These are phyloP conservation scores for Holacanthella duospinosa DNA, from an alignment of 2,888 invertebrate genomes.

Conservation along the genomic window DNA sequence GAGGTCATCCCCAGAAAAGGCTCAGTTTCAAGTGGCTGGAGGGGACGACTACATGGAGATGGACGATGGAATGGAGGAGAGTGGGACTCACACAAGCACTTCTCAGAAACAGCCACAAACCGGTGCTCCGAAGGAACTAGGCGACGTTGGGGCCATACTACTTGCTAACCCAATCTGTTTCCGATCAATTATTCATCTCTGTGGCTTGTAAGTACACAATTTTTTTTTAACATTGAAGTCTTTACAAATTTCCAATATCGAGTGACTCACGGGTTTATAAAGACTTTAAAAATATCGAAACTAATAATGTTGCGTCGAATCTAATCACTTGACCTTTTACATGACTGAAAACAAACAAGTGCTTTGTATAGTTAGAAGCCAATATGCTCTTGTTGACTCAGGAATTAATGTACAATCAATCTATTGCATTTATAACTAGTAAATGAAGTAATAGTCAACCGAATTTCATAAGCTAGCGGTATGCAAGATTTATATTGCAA, in stretches of 20 bases:
- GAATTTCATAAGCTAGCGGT: no score
- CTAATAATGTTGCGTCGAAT: no score
- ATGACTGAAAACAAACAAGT: no score
- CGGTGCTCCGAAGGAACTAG: constrained; percentile 19
- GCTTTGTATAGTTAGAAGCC: no score
- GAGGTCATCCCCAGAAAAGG: no score
- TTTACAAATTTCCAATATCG: not conserved
- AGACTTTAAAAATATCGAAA: no score
- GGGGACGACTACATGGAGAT: constrained; percentile 18
- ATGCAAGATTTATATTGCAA: no score
- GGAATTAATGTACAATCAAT: not conserved
- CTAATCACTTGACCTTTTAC: no score
- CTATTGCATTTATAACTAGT: no score
- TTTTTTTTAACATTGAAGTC: not conserved
- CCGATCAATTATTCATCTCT: constrained; percentile 25
- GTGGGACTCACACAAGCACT: not conserved
- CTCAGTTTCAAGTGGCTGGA: not conserved
- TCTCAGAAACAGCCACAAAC: not conserved
- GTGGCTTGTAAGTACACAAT: constrained; percentile 32
- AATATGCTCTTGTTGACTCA: no score
- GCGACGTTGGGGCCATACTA: constrained; percentile 26
- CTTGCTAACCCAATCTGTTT: constrained; percentile 28
- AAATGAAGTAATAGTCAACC: no score
- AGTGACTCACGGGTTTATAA: no score
- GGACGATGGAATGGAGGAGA: constrained; percentile 14